These are phyloP conservation scores for Myrmophylax atrothorax DNA, from an alignment of 2,113 vertebrate genomes.

Conservation along the genomic window DNA sequence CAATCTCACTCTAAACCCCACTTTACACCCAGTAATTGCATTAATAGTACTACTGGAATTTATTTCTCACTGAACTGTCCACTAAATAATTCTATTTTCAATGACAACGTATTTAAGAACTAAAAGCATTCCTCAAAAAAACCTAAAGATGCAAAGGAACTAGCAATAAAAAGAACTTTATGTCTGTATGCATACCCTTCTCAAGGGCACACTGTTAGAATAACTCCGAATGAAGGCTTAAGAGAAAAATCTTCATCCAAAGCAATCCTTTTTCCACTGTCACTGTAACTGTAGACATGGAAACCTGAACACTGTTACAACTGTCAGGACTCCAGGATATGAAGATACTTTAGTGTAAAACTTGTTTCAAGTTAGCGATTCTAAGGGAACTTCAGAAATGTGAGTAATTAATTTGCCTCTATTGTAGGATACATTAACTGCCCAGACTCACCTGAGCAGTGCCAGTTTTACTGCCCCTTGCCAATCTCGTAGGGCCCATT, in stretches of 20 bases:
- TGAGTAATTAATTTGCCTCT: not conserved
- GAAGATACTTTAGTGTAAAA: not conserved
- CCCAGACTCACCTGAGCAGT: not conserved
- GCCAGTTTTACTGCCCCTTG: not conserved
- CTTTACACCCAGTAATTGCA: not conserved
- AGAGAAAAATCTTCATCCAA: not conserved
- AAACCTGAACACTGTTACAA: not conserved
- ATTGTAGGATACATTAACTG: fast-evolving
- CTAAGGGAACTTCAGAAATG: not conserved
- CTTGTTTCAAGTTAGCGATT: not conserved
- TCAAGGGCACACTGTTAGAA: not conserved
- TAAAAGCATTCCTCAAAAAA: not conserved
- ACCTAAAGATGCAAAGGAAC: not conserved
- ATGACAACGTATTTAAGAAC: not conserved
- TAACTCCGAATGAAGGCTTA: not conserved
- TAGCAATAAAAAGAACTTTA: not conserved
- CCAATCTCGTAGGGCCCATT: not conserved
- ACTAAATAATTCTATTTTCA: not conserved
- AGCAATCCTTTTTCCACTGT: not conserved
- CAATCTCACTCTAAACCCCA: not conserved
- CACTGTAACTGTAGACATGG: not conserved
- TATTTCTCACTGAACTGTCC: not conserved
- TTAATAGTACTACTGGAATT: fast-evolving
- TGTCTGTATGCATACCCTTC: not conserved
- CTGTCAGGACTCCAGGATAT: not conserved